Conservation (phyloP, 2,888 invertebrate genomes). For the Eubasilissa splendida region DNA sequence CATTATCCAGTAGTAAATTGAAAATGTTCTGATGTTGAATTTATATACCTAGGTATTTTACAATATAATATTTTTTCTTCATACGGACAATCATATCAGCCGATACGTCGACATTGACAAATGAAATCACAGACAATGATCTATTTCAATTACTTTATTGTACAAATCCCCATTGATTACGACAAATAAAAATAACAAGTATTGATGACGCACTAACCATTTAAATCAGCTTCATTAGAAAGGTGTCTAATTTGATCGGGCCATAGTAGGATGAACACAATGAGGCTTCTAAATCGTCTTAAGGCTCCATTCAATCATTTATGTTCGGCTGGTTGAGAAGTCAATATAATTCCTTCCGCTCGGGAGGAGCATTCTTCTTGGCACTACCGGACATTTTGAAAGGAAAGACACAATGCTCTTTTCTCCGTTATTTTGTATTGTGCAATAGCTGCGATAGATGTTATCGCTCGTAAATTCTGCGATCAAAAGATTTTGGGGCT, state of each 20-base stretch:
- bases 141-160: constrained; percentile 23
- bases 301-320: constrained; percentile 32
- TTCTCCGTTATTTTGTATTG: constrained; percentile 45
- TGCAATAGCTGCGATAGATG: constrained; percentile 46
- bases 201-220: constrained; percentile 27
- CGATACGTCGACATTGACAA: background rate
- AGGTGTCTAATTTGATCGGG: constrained; percentile 50
- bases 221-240: constrained; percentile 49
- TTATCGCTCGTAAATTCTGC: constrained; percentile 49
- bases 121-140: constrained; percentile 6
- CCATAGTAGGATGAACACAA: constrained; percentile 41
- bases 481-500: constrained; percentile 51
- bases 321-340: constrained; percentile 34
- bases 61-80: background rate
- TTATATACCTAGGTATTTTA: no score
- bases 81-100: background rate
- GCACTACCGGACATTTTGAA: constrained; percentile 43
- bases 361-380: constrained; percentile 34
- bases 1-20: no score
- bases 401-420: constrained; percentile 32
- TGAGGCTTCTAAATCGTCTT: constrained; percentile 19
- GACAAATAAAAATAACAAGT: constrained; percentile 21
- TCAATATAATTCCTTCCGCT: constrained; percentile 52
- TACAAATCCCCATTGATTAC: constrained; percentile 10
- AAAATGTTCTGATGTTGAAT: no score